Percentiles rank a stretch among this genome's conserved stretches.
Conservation (phyloP, 2,797 vertebrate species). For the Lepilemur septentrionalis region DNA sequence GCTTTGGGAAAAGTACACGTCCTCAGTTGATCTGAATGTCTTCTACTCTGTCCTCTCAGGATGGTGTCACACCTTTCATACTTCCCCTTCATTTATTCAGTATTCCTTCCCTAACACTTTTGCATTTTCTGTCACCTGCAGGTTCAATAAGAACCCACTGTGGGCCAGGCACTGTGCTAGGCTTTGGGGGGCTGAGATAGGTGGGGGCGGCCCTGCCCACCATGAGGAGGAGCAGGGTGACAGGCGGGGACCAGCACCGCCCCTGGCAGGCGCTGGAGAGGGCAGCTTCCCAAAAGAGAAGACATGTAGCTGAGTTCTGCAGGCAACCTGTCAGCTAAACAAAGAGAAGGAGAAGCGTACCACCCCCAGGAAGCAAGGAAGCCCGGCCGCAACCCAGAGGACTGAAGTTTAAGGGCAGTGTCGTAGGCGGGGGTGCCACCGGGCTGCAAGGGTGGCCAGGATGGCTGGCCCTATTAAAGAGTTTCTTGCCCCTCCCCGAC, state of each 20-base stretch:
- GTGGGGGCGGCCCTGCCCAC: too few relatives aligned
- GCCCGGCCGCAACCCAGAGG: neutral
- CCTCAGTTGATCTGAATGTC: fast-evolving
- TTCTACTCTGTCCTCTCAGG: too few relatives aligned
- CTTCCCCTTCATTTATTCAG: fast-evolving
- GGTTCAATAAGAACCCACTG: neutral
- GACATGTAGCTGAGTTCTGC: neutral
- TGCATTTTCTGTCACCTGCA: neutral
- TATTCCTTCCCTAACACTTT: neutral
- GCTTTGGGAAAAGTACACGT: fast-evolving
- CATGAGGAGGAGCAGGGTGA: neutral
- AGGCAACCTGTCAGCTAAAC: neutral
- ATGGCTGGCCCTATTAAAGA: fast-evolving
- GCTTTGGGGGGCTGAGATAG: neutral
- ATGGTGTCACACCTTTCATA: fast-evolving
- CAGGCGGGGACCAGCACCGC: neutral
- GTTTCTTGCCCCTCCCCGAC: fast-evolving
- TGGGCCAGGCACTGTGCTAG: neutral
- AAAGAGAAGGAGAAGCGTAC: neutral
- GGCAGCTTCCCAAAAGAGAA: neutral
- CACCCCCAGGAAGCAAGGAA: neutral
- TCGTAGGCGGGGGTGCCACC: fast-evolving
- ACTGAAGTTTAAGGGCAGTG: neutral
- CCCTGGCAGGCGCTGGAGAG: neutral
- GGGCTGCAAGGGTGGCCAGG: fast-evolving